Percentiles rank a stretch among this genome's conserved stretches.
Evolutionary conservation across 1,140 invertebrate genomes (phyloP).

Genomic region (Macrosteles quadrilineatus): DNA sequence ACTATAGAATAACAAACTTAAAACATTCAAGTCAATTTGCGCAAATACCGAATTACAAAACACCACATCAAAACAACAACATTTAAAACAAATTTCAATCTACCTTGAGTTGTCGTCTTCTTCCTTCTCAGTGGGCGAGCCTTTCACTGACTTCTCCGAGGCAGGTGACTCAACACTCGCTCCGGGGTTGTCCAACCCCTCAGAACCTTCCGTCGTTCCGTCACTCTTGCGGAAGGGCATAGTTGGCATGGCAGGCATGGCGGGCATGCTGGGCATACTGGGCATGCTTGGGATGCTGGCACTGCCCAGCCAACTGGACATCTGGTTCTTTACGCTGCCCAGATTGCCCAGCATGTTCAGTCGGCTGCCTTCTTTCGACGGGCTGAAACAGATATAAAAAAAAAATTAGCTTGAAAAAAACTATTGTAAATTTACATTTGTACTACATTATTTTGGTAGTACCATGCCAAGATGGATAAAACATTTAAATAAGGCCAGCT

Average conservation of each 20-base stretch:
- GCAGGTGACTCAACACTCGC: constrained; percentile 44
- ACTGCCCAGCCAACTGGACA: constrained; percentile 71
- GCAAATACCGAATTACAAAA: background rate
- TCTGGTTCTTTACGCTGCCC: constrained; percentile 67
- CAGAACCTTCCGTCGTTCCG: background rate
- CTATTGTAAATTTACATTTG: too few species aligned
- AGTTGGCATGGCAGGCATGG: constrained; percentile 25
- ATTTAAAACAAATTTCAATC: too few species aligned
- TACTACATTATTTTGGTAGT: too few species aligned
- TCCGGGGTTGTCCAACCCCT: background rate
- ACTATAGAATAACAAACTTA: too few species aligned
- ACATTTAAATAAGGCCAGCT: too few species aligned
- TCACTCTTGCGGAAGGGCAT: constrained; percentile 32
- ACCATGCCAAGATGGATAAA: too few species aligned
- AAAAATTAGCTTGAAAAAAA: constrained; percentile 54
- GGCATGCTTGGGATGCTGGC: constrained; percentile 41
- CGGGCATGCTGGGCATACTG: constrained; percentile 28
- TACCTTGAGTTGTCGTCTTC: constrained; percentile 83
- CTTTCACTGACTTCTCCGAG: constrained; percentile 54
- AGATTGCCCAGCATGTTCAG: constrained; percentile 73
- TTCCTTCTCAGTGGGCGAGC: constrained; percentile 60
- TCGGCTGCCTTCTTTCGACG: constrained; percentile 67
- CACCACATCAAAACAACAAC: background rate
- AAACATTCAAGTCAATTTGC: background rate
- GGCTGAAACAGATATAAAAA: constrained; percentile 53